A percentile compares a stretch with the other conserved stretches of the same genome.
Conservation (phyloP, 2,113 vertebrate genomes). For the Rhabdornis inornatus region DNA sequence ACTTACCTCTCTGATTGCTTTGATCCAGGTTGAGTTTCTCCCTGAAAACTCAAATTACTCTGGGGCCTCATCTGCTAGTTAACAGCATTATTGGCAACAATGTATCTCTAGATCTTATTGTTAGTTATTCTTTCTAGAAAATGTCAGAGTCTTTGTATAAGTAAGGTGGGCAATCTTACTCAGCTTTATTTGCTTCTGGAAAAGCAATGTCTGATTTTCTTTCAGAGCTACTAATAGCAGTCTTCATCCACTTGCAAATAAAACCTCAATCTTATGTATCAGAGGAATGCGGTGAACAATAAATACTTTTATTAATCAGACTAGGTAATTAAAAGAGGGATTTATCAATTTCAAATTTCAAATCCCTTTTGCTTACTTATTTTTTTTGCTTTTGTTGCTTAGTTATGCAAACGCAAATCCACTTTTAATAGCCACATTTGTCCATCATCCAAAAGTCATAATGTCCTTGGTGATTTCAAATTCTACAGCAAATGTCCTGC, state of each 20-base stretch:
- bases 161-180: neutral
- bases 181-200: neutral
- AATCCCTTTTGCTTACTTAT: neutral
- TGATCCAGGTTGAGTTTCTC: neutral
- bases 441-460: neutral
- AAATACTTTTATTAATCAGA: neutral
- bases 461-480: neutral
- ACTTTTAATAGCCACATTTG: neutral
- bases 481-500: neutral
- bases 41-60: slow-evolving; percentile 1
- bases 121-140: slow-evolving; percentile 29
- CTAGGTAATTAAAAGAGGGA: neutral
- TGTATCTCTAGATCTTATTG: neutral
- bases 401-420: neutral
- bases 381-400: neutral
- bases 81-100: neutral
- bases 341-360: neutral
- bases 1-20: slow-evolving; percentile 1
- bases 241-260: neutral
- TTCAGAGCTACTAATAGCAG: neutral
- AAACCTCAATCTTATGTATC: neutral
- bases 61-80: neutral
- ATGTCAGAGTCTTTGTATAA: neutral
- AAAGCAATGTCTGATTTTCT: neutral
- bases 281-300: neutral